These are phyloP conservation scores for Tenthredo scrophulariae DNA, from an alignment of 2,888 invertebrate genomes.

Conservation along the genomic window DNA sequence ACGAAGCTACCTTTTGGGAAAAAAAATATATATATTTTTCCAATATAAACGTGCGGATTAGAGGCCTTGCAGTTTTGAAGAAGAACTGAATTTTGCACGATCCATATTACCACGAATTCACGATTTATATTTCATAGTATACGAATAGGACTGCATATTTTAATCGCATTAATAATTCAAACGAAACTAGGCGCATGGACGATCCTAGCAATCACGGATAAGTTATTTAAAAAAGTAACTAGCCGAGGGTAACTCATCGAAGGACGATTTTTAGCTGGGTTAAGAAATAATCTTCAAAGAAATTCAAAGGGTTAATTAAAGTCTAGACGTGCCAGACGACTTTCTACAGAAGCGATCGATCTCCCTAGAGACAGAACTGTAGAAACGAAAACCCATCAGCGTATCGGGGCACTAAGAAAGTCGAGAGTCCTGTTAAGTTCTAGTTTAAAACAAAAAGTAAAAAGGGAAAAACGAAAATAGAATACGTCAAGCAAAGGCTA, in stretches of 20 bases:
- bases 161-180: not conserved
- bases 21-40: not conserved
- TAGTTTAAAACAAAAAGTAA: not conserved
- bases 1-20: not conserved
- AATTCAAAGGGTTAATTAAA: slow-evolving; percentile 38
- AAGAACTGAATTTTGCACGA: not conserved
- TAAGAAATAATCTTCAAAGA: slow-evolving; percentile 4
- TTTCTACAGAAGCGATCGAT: not conserved
- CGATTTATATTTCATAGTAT: not conserved
- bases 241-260: not conserved
- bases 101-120: not conserved
- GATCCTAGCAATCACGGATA: not conserved
- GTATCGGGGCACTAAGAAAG: slow-evolving; percentile 21
- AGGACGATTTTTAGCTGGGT: not conserved
- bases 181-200: not conserved
- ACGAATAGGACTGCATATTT: not conserved
- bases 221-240: not conserved
- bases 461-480: not conserved
- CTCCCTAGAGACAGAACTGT: slow-evolving; percentile 25
- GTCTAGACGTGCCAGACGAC: slow-evolving; percentile 29
- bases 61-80: not conserved
- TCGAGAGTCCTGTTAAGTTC: slow-evolving; percentile 20
- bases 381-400: slow-evolving; percentile 34
- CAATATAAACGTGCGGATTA: not conserved
- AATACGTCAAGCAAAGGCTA: not conserved